Evolutionary conservation across 2,113 vertebrate genomes (phyloP), one percentile per base, ranked within the genome.

Genomic region (Fukomys damarensis): DNA sequence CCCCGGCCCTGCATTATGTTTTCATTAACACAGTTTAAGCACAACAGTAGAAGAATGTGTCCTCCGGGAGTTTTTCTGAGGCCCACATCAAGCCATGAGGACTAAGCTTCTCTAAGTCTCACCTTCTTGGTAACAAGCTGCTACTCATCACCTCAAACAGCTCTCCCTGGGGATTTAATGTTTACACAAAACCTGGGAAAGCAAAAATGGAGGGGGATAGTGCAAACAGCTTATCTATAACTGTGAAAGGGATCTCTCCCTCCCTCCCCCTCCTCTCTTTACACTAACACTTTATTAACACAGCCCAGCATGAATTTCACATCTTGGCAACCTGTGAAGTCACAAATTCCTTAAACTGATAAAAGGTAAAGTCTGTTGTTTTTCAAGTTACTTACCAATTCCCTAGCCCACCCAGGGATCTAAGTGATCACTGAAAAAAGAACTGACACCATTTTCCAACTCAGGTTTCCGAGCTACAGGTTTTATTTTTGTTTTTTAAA

Each of bases 281-380:
- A 61, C 90, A 58, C 43, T 90, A 93, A 94, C 81, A 88, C 65
- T 94, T 94, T 38, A 79, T 63, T 54, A 88, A 91, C 28, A 86
- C 13, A 59, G 72, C 72, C 68, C 61, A 63, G 91, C 59, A 74
- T 79, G 86, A 83, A 84, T 86, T 0, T 97, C 49, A 90, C 90
- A 90, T 95, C 89, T 86, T 49, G 66, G 86, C 83, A 96, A 46
- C 43, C 70, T 84, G 66, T 65, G 80, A 95, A 94, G 22, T 54
- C 54, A 80, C 16, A 58, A 82, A 89, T 38, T 80, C 49, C 70
- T 86, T 72, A 63, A 95, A 35, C 46, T 65, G 77, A 85, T 92
- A 52, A 85, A 66, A 38, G 76, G 59, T 56, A 81, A 43, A 85
- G 81, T 32, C 66, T 66, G 12, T 65, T 41, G n/a, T 63, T 96